phyloP scores from a whole-genome alignment of 2,797 vertebrate species.

The Cichlasoma orientale region DNA sequence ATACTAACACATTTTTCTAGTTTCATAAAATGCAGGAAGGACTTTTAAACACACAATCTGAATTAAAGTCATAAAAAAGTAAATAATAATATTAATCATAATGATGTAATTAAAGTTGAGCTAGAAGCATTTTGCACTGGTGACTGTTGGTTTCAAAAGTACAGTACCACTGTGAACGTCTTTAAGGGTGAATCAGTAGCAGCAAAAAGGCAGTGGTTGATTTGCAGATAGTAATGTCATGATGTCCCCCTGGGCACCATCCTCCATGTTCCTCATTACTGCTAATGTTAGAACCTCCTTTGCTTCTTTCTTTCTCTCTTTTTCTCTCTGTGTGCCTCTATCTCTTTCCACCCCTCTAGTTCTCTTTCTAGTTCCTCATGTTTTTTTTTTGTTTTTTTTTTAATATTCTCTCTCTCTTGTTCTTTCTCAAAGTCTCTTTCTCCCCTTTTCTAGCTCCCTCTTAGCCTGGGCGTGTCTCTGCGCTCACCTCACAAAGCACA shows the following conservation, averaged over 20 bases:
- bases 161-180: conserved; percentile 46
- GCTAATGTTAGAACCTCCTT: conserved; percentile 78
- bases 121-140: background rate
- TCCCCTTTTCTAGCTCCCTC: conserved; percentile 27
- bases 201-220: conserved; percentile 64
- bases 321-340: conserved; percentile 21
- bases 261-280: conserved; percentile 80
- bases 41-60: background rate
- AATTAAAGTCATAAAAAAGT: conserved; percentile 7
- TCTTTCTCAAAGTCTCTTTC: conserved; percentile 33
- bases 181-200: conserved; percentile 54
- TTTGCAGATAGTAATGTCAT: conserved; percentile 79
- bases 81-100: conserved; percentile 2
- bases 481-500: conserved; percentile 78
- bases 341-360: background rate
- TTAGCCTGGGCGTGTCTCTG: conserved; percentile 72
- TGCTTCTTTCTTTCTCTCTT: conserved; percentile 64
- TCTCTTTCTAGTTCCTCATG: conserved; percentile 48
- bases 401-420: conserved; percentile 25
- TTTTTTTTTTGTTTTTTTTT: conserved; percentile 37
- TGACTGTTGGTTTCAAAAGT: conserved; percentile 46
- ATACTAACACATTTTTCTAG: conserved; percentile 24
- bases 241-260: conserved; percentile 74
- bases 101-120: background rate
- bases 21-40: conserved; percentile 23